Evolutionary conservation across 1,140 invertebrate genomes (phyloP), one percentile per base, ranked within the genome.

Genomic region (Drosophila bifasciata): DNA sequence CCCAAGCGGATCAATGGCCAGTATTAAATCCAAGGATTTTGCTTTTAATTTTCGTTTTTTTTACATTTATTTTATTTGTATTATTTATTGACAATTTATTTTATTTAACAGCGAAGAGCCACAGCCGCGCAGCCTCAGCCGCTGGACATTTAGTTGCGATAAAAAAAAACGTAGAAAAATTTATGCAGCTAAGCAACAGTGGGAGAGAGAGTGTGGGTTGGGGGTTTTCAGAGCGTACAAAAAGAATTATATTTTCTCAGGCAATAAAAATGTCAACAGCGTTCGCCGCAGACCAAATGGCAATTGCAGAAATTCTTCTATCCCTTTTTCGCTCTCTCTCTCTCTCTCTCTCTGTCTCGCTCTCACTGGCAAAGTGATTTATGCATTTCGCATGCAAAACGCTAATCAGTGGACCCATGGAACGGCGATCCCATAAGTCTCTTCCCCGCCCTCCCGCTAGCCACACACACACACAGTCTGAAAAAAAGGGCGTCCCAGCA

Each of bases 231-330:
- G 36, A 79, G 44, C 28, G 68, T 60, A n/a, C n/a, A 86, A 61
- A 64, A 72, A 83, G 80, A 79, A 89, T 76, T 88, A 78, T 88
- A 88, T 88, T 88, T 86, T 88, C 83, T 88, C 75, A 68, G 75
- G 83, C 83, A 88, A 88, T 88, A 88, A 88, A 88, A 88, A 88
- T 88, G 83, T 88, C 83, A 88, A 88, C 84, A 80, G 53, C 60
- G 75, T 55, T 55, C 44, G 78, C 71, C 77, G 45, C 76, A 80
- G 50, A 69, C 73, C 60, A 75, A 80, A 63, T 61, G 64, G 64
- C 79, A 84, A 79, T 66, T 84, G 74, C 78, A 83, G 68, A 79
- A 66, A 59, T 55, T 53, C 43, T 45, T 52, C 44, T 45, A n/a
- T n/a, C 41, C 45, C 15, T 21, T 71, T 62, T 59, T 58, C 28